These are phyloP conservation scores for Bubalus kerabau DNA, from an alignment of 2,113 vertebrate species.

Conservation along the genomic window DNA sequence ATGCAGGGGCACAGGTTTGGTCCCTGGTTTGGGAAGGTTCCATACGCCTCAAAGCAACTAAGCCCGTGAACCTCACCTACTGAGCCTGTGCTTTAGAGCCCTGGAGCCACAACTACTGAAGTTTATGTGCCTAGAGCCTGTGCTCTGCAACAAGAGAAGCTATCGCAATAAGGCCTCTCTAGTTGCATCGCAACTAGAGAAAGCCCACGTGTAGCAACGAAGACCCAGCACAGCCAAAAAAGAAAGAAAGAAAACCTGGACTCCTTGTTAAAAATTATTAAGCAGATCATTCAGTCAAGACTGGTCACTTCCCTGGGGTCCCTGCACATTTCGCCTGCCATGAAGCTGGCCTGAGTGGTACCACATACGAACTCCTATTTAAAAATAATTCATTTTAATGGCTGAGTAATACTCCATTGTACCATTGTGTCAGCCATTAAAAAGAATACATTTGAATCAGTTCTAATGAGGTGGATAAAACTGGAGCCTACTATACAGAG, in stretches of 20 bases:
- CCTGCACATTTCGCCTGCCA: rapidly evolving
- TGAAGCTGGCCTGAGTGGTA: rapidly evolving
- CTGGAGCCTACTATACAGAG: too few relatives aligned
- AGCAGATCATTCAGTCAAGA: rapidly evolving
- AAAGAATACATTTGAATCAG: too few relatives aligned
- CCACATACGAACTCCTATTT: background rate
- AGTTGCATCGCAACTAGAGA: background rate
- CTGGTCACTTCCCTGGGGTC: background rate
- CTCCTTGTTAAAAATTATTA: background rate
- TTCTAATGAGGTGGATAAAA: too few relatives aligned
- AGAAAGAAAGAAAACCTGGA: background rate
- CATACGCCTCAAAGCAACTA: background rate
- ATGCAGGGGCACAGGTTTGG: background rate
- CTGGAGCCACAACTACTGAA: background rate
- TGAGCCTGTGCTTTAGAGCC: background rate
- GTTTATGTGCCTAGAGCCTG: background rate
- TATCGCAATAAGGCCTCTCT: background rate
- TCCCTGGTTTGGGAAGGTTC: background rate
- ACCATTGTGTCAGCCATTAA: too few relatives aligned
- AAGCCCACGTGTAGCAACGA: background rate
- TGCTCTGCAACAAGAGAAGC: background rate
- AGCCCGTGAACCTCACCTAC: rapidly evolving
- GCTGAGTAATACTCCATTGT: too few relatives aligned
- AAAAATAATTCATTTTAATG: background rate
- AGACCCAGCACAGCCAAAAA: background rate